Evolutionary conservation across 92 coral and sea anemone species (phyloP).

Genomic region (Epizoanthus scotinus): DNA sequence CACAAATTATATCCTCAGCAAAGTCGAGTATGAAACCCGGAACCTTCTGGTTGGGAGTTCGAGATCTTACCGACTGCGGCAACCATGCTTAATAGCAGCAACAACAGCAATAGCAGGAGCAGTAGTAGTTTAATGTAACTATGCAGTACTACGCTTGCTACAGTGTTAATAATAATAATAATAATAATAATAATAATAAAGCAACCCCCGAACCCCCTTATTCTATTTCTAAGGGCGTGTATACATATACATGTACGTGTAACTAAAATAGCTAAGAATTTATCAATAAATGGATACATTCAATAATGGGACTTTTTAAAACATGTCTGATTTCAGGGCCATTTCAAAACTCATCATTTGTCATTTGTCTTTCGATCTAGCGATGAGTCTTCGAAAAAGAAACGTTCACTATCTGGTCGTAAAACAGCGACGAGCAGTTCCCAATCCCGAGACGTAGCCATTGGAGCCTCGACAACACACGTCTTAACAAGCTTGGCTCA

Average conservation of each 20-base stretch:
- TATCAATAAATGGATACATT: neutral
- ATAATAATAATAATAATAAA: too few species aligned
- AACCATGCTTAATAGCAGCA: too few species aligned
- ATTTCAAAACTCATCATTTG: neutral
- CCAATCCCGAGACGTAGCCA: neutral
- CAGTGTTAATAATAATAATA: neutral
- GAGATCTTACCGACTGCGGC: too few species aligned
- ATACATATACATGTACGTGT: too few species aligned
- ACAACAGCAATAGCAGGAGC: too few species aligned
- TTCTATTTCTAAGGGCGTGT: too few species aligned
- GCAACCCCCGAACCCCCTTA: too few species aligned
- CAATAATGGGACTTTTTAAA: neutral
- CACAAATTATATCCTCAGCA: too few species aligned
- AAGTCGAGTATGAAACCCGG: too few species aligned
- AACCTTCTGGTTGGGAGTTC: too few species aligned
- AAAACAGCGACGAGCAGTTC: neutral
- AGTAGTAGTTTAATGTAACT: too few species aligned
- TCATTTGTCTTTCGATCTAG: neutral
- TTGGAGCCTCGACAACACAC: neutral
- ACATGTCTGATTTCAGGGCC: neutral
- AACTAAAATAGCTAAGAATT: neutral
- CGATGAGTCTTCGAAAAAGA: constrained; percentile 29
- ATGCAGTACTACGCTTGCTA: too few species aligned
- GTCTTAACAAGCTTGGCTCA: constrained; percentile 16
- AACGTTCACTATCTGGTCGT: neutral